These are phyloP conservation scores for Sicus ferrugineus DNA, from an alignment of 2,888 invertebrate genomes.

Conservation along the genomic window DNA sequence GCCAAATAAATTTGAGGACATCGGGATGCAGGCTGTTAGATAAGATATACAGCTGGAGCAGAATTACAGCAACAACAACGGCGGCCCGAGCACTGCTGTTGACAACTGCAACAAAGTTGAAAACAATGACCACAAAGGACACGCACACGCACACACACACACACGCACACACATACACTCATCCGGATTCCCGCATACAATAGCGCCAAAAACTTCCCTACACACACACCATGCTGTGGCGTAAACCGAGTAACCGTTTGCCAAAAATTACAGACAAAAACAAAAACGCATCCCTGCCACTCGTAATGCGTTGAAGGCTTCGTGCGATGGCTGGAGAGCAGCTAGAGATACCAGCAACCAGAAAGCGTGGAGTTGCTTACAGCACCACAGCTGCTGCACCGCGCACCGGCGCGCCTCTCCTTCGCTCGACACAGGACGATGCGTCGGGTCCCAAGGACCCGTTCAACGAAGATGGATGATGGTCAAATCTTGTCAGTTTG, in stretches of 20 bases:
- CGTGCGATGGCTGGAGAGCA: conserved; percentile 8
- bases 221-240: neutral
- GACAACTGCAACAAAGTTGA: conserved; percentile 32
- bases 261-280: neutral
- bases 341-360: neutral
- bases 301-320: conserved; percentile 17
- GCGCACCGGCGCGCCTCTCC: neutral
- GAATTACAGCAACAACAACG: conserved; percentile 1
- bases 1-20: conserved; percentile 10
- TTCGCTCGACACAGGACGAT: neutral
- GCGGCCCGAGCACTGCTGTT: neutral
- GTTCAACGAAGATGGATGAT: conserved; percentile 10
- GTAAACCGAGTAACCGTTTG: neutral
- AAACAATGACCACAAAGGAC: conserved; percentile 29
- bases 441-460: neutral
- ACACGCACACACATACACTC: neutral
- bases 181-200: neutral
- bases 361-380: neutral
- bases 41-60: conserved; percentile 23
- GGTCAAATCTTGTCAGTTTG: neutral
- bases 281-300: neutral
- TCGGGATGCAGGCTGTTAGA: conserved; percentile 22
- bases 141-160: neutral
- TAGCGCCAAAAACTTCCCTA: neutral
- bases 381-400: neutral